Conservation (phyloP, 2,797 vertebrate genomes). For the Bufotes viridis region DNA sequence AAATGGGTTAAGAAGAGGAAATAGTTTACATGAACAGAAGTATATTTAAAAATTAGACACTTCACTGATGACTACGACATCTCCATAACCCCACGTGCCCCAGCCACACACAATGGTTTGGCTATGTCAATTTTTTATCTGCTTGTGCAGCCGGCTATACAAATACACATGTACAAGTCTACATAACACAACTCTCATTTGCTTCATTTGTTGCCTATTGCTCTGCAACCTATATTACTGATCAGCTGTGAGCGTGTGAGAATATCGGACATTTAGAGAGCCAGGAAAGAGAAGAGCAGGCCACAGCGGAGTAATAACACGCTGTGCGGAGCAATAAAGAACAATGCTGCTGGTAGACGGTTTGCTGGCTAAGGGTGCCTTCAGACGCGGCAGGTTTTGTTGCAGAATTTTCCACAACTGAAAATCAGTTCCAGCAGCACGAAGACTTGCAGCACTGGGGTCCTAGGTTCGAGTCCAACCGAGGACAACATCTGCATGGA, state of each 20-base stretch:
- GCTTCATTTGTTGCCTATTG: neutral
- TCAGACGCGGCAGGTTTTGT: too few species aligned
- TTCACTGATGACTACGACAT: neutral
- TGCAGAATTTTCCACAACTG: too few species aligned
- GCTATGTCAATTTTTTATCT: too few species aligned
- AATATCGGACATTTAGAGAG: neutral
- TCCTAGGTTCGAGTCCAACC: too few species aligned
- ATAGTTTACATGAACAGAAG: neutral
- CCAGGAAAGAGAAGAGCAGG: neutral
- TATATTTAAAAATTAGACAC: neutral
- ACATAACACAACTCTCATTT: conserved; percentile 28
- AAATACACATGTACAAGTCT: conserved; percentile 56
- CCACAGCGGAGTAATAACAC: neutral
- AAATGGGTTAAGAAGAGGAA: neutral
- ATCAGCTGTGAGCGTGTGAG: neutral
- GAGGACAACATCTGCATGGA: too few species aligned
- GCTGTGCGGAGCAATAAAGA: neutral
- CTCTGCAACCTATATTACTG: neutral
- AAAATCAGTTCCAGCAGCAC: too few species aligned
- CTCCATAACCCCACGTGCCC: neutral
- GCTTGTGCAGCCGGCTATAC: conserved; percentile 21
- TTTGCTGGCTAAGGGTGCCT: neutral
- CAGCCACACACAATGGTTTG: neutral
- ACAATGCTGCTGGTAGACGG: neutral
- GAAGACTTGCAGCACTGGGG: too few species aligned